Base-by-base conservation (phyloP, 2,888 invertebrate genomes). In the Dione juno region DNA sequence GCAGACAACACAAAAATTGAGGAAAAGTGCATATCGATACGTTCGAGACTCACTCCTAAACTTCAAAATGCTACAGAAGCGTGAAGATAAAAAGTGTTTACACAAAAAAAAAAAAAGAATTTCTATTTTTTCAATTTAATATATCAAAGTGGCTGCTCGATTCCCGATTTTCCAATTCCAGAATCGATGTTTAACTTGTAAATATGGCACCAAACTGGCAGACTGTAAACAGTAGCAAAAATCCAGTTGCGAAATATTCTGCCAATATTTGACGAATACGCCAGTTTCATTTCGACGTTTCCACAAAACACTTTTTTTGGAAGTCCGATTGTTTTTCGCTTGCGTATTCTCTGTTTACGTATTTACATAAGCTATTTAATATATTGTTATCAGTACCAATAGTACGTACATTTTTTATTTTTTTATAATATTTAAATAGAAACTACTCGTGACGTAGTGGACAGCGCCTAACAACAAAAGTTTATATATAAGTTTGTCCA, bases 171-270 rank as follows among this genome's bases (percentile, higher is more conserved):
- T 77, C 75, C 76, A 77, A 78, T 76, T 80, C 82, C 80, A 76
- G 81, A 82, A 85, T 86, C 82, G 84, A 79, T 87, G 86, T 91
- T 89, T 87, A 82, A 83, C 75, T 71, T 77, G 84, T 82, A 89
- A 89, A 90, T 83, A 89, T 76, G 81, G 81, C 85, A 80, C 77
- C 70, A 77, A 78, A 78, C 81, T 80, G 84, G 80, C 88, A 85
- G 86, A 87, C 85, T 75, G 84, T 80, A 85, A 88, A 88, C 82
- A 88, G 80, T 81, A 77, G 78, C 75, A 79, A 82, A 83, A 82
- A 80, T 81, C 74, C 78, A 77, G 74, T 80, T 75, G 75, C 75
- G 75, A 77, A 80, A 81, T 80, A 80, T 82, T 81, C 79, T 75
- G 78, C 80, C 80, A 81, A 84, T 85, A 83, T 85, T 83, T 82